Evolutionary conservation across 1,140 invertebrate genomes (phyloP), one percentile per base, ranked within the genome.

Genomic region (Drosophila guanche): DNA sequence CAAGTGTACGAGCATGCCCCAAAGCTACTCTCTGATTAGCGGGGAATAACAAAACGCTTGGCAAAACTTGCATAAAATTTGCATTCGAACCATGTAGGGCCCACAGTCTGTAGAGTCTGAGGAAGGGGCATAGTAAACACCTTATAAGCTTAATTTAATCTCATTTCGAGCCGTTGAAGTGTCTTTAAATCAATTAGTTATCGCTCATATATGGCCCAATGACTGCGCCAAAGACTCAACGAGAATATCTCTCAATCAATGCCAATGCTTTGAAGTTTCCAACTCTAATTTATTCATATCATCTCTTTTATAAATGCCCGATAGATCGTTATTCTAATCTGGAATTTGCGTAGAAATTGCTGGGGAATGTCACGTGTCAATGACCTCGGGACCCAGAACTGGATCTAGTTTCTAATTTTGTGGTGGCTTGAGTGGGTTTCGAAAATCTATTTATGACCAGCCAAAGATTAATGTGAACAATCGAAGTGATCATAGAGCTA

Each of bases 81-180:
- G 74, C 79, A 70, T 81, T 51, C 53, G 4, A 54, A 77, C 8
- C 10, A 12, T 37, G 33, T 10, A 4, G 3, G 10, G 10, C 4
- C 33, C 10, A 1, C 4, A 10, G 25, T 5, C 41, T 56, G 45
- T 22, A n/a, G 27, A 5, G 14, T 45, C 23, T 53, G 53, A 20
- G 1, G 16, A 20, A 20, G 45, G 5, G 22, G 77, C 48, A 76
- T 69, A 60, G 60, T 86, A 81, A 86, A 81, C 81, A 85, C 81
- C 81, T 85, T 85, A 86, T 86, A 86, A 86, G 83, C 81, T 73
- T 86, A 86, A 86, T 85, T 81, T 86, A 81, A 80, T 74, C 60
- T 58, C 50, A 67, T 62, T 53, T 57, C 46, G 61, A 46, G 45
- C 71, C 65, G 57, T 73, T 79, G 51, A 76, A 62, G 65, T 79